Conservation (phyloP, 1,140 invertebrate species). For the Musca domestica region DNA sequence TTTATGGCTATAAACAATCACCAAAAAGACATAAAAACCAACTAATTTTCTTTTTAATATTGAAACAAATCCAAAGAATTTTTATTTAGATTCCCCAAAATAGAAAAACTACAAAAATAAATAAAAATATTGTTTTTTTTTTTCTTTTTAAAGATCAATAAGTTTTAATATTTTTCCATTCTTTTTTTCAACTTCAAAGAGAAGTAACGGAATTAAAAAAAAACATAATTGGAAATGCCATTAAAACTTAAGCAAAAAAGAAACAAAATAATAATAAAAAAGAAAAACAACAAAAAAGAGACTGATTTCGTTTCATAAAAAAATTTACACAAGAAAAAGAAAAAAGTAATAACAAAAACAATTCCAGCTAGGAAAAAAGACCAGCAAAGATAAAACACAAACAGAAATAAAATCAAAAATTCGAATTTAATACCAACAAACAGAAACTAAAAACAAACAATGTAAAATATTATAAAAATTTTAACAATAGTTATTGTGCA, state of each 20-base stretch:
- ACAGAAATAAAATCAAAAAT: constrained; percentile 43
- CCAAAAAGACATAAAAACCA: neutral
- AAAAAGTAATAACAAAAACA: constrained; percentile 6
- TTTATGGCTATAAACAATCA: constrained; percentile 9
- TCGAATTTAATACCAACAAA: constrained; percentile 47
- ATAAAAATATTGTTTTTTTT: too few relatives aligned
- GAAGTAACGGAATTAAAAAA: too few relatives aligned
- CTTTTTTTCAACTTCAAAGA: too few relatives aligned
- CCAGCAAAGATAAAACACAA: neutral
- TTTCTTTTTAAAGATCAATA: too few relatives aligned
- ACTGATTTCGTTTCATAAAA: constrained; percentile 50
- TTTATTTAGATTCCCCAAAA: constrained; percentile 1
- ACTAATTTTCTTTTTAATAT: constrained; percentile 11
- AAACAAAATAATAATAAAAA: constrained; percentile 6
- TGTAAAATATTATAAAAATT: constrained; percentile 1
- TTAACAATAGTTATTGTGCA: constrained; percentile 19
- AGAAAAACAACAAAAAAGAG: constrained; percentile 42
- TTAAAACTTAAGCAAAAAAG: neutral
- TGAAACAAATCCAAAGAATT: constrained; percentile 22
- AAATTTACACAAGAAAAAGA: constrained; percentile 25
- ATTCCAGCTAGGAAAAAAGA: neutral
- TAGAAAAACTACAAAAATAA: constrained; percentile 11
- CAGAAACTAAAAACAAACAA: constrained; percentile 32
- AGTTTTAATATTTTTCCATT: too few relatives aligned
- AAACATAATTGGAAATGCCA: too few relatives aligned